phyloP scores from a whole-genome alignment of 2,797 vertebrate species.

The Myripristis jacobus region DNA sequence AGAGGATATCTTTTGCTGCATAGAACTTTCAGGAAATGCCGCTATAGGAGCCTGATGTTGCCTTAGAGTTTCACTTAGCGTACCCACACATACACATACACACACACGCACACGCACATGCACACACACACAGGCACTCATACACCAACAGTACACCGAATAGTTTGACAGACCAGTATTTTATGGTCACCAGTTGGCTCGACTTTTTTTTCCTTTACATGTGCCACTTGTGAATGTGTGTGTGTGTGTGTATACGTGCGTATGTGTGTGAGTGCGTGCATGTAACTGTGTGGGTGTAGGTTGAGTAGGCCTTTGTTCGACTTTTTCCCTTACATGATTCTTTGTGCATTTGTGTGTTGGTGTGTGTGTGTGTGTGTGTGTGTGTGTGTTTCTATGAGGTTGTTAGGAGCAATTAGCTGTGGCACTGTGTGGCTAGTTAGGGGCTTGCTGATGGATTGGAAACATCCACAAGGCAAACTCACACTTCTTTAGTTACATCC shows the following conservation, averaged over 20 bases:
- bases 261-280: too few relatives aligned
- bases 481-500: constrained; percentile 66
- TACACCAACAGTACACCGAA: background rate
- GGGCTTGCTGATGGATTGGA: constrained; percentile 72
- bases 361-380: background rate
- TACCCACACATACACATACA: too few relatives aligned
- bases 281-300: constrained; percentile 9
- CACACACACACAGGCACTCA: constrained; percentile 17
- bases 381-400: constrained; percentile 47
- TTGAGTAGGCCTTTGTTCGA: background rate
- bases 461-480: constrained; percentile 69
- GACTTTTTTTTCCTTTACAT: constrained; percentile 56
- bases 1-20: constrained; percentile 64
- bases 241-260: constrained; percentile 2
- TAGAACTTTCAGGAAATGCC: constrained; percentile 71
- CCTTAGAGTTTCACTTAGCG: constrained; percentile 42
- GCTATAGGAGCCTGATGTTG: constrained; percentile 69
- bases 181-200: constrained; percentile 61
- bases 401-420: constrained; percentile 72
- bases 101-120: constrained; percentile 39
- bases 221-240: constrained; percentile 33
- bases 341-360: background rate
- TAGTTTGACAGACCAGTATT: constrained; percentile 47
- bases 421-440: constrained; percentile 64
- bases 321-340: constrained; percentile 27